Percentiles rank a stretch among this genome's conserved stretches.
Evolutionary conservation across 2,113 vertebrate genomes (phyloP).

Genomic region (Tachycineta bicolor): DNA sequence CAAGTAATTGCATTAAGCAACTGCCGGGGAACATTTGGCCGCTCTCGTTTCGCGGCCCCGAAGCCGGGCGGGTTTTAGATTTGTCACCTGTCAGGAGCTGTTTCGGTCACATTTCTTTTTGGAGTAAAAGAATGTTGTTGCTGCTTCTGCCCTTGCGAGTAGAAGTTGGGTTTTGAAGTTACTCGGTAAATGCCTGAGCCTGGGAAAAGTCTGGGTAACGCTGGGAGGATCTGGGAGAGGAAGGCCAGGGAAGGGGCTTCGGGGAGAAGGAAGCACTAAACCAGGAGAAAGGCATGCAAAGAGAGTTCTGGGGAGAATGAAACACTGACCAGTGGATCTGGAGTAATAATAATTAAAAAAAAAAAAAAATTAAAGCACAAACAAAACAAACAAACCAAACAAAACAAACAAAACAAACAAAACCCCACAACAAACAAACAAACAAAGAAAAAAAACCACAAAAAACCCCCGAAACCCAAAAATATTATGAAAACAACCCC

Average conservation of each 20-base stretch:
- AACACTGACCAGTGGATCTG: neutral
- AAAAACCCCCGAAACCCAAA: too few species aligned
- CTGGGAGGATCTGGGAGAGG: neutral
- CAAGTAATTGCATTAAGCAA: constrained; percentile 75
- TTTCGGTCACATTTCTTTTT: constrained; percentile 67
- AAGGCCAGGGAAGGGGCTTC: neutral
- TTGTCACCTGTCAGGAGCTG: constrained; percentile 72
- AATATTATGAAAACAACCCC: neutral
- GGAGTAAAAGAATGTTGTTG: neutral
- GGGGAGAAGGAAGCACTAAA: neutral
- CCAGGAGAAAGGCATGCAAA: neutral
- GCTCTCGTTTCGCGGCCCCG: constrained; percentile 39
- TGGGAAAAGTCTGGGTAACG: neutral
- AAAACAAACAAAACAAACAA: too few species aligned
- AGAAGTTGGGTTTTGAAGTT: neutral
- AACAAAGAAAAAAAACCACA: too few species aligned
- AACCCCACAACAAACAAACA: too few species aligned
- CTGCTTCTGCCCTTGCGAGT: neutral
- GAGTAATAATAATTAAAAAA: neutral
- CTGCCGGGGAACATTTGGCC: constrained; percentile 71
- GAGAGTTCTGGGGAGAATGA: neutral
- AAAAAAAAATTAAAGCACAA: too few species aligned
- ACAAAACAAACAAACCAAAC: too few species aligned
- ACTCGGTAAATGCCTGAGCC: neutral
- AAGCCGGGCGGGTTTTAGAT: constrained; percentile 46